Evolutionary conservation across 2,888 invertebrate genomes (phyloP), one percentile per base, ranked within the genome.

Genomic region (Acronicta aceris): DNA sequence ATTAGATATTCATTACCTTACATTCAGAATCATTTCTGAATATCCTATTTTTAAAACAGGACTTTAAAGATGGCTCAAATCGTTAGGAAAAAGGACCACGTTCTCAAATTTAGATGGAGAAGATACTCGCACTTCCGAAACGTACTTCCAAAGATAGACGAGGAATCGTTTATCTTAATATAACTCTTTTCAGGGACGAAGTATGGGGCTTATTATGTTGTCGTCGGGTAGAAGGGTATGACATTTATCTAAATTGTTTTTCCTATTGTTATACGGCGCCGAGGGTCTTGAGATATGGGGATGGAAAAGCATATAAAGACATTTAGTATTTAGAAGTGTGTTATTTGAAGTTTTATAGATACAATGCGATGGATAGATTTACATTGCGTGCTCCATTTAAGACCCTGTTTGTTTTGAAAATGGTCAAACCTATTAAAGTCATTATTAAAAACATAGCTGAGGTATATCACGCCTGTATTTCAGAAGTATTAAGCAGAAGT

Each of bases 241-340:
- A 73, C 74, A 66, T n/a, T n/a, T 72, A 75, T 65, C 65, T 74
- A 74, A 71, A 74, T 65, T 74, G 72, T 74, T 68, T 74, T 74
- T 63, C 58, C 69, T 59, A 74, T 71, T 74, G 75, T 58, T 62
- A 59, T 67, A 65, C 50, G 61, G 56, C 50, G 65, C 43, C 57
- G 61, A 70, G 66, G 65, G 73, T 70, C 60, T 52, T 16, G 51
- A 60, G 54, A 59, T 54, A 47, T 41, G 57, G 48, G 51, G 50
- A 46, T 65, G 43, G n/a, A 60, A 73, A 42, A 50, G 65, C 47
- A 65, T 62, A 69, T 40, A 53, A 56, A 59, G 59, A 71, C 68
- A 59, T 63, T 60, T 63, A 63, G 25, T 63, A 47, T 59, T 38
- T 30, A 48, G n/a, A 53, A 69, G 56, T 54, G 21, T 65, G 42